Evolutionary conservation across 2,113 vertebrate genomes (phyloP).

Genomic region (Paramormyrops kingsleyae): DNA sequence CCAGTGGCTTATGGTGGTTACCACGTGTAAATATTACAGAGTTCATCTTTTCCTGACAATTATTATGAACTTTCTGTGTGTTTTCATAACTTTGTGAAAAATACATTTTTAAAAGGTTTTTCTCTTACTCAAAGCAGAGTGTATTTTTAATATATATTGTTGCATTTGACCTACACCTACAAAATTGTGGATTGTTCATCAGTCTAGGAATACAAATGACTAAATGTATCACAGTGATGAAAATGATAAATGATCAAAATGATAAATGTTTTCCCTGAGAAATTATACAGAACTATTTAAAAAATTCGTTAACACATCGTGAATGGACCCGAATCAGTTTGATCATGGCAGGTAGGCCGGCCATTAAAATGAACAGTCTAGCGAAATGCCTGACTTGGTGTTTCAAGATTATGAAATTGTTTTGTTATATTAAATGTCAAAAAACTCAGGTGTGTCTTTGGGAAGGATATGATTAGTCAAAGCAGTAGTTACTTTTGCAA

Average conservation of each 20-base stretch:
- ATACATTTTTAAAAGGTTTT: not conserved
- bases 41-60: slow-evolving; percentile 14
- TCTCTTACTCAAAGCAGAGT: not conserved
- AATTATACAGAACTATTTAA: not conserved
- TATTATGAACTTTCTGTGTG: slow-evolving; percentile 12
- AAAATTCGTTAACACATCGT: not conserved
- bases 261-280: not conserved
- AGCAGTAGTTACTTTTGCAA: not conserved
- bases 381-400: not conserved
- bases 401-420: not conserved
- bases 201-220: not conserved
- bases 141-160: not conserved
- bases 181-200: not conserved
- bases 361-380: not conserved
- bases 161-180: not conserved
- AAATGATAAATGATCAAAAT: not conserved
- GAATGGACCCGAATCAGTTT: not conserved
- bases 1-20: slow-evolving; percentile 9
- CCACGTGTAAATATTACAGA: slow-evolving; percentile 17
- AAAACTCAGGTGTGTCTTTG: not conserved
- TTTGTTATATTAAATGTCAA: not conserved
- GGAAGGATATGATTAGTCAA: not conserved
- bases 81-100: slow-evolving; percentile 6
- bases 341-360: not conserved
- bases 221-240: not conserved